Percentiles rank a stretch among this genome's conserved stretches.
These are phyloP conservation scores for Grantiella picta DNA, from an alignment of 2,113 vertebrate genomes.

Conservation along the genomic window DNA sequence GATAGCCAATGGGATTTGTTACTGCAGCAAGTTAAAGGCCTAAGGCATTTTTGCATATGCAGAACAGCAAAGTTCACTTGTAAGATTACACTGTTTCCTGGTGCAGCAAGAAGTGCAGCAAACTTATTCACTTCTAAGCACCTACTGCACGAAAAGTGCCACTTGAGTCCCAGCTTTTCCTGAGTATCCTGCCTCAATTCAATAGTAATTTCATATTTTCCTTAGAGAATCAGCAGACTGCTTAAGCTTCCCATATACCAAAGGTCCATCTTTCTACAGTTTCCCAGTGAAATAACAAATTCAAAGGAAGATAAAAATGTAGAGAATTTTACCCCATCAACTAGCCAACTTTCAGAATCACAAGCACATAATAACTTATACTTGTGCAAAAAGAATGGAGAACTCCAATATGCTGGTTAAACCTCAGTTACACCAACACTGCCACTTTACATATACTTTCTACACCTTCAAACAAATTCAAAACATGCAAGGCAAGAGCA, in stretches of 20 bases:
- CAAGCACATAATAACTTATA: not conserved
- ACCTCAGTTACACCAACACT: not conserved
- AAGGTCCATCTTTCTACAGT: not conserved
- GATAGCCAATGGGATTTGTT: not conserved
- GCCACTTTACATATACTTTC: not conserved
- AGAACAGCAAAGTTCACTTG: not conserved
- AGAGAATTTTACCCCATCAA: not conserved
- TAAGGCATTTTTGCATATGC: not conserved
- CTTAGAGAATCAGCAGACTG: not conserved
- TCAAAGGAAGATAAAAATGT: not conserved
- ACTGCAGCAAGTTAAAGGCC: not conserved
- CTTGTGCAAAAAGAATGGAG: not conserved
- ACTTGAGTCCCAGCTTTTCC: not conserved
- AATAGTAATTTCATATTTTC: not conserved
- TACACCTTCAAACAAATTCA: not conserved
- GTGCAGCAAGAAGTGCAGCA: not conserved
- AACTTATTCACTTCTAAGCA: rapidly evolving
- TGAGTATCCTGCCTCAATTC: not conserved
- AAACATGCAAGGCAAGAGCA: not conserved
- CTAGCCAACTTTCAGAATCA: not conserved
- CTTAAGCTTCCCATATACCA: not conserved
- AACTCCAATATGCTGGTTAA: not conserved
- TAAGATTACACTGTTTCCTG: not conserved
- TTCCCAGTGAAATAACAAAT: not conserved
- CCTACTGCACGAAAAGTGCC: not conserved